Conservation (phyloP, 2,797 vertebrate species). For the Hoplostethus mediterraneus region DNA sequence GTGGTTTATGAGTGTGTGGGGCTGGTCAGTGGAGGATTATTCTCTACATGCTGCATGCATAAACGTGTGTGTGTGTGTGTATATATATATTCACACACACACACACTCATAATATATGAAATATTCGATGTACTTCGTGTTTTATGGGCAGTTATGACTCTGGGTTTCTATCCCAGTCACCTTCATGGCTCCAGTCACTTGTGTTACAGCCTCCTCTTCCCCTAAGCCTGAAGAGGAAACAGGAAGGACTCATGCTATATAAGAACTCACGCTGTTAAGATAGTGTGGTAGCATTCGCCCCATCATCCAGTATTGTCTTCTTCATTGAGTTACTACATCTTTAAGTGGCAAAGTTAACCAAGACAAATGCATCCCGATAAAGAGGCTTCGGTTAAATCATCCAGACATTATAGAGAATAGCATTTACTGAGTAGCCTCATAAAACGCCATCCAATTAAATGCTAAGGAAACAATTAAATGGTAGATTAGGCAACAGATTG, state of each 20-base stretch:
- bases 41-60: not conserved
- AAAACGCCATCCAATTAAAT: constrained; percentile 27
- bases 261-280: not conserved
- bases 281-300: not conserved
- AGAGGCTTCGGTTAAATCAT: not conserved
- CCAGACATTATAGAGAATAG: not conserved
- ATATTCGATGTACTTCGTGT: not conserved
- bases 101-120: not conserved
- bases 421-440: constrained; percentile 13
- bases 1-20: not conserved
- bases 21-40: not conserved
- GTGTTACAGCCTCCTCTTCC: not conserved
- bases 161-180: not conserved
- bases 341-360: not conserved
- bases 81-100: not conserved
- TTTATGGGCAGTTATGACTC: not conserved
- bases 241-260: too few relatives aligned
- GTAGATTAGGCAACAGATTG: constrained; percentile 39
- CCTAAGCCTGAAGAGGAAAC: too few relatives aligned
- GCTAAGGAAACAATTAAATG: constrained; percentile 43
- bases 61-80: not conserved
- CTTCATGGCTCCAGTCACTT: not conserved
- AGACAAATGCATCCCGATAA: not conserved
- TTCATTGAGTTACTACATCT: not conserved
- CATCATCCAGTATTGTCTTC: not conserved